Conservation (phyloP, 2,113 vertebrate species). For the Hassar affinis region DNA sequence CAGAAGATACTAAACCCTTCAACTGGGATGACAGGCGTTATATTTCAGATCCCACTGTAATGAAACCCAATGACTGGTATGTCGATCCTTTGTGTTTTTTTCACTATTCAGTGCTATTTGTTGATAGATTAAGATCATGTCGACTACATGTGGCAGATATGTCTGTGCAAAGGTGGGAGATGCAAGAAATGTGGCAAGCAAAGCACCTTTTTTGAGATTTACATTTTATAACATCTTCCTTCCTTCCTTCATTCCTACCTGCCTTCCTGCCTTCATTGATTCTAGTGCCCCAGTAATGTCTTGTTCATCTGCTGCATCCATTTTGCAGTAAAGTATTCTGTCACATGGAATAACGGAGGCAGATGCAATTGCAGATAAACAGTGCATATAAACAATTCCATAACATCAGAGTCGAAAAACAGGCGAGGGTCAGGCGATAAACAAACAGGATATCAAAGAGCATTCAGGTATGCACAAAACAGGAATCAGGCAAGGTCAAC, state of each 20-base stretch:
- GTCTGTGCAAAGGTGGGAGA: not conserved
- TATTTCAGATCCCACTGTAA: conserved; percentile 47
- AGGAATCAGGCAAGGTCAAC: no score
- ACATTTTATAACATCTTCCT: not conserved
- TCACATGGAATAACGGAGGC: no score
- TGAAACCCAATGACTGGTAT: conserved; percentile 54
- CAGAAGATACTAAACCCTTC: conserved; percentile 44
- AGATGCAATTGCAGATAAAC: no score
- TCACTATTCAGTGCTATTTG: not conserved
- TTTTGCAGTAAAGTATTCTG: no score
- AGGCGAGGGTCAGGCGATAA: no score
- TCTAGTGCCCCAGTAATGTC: no score
- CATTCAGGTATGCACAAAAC: no score
- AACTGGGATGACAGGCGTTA: conserved; percentile 50
- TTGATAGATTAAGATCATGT: not conserved
- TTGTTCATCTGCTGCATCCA: no score
- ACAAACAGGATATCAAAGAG: no score
- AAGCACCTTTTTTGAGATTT: not conserved
- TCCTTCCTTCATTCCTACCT: not conserved
- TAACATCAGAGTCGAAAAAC: no score
- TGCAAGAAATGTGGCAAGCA: not conserved
- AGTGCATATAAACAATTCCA: no score
- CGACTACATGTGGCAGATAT: not conserved
- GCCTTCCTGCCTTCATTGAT: no score
- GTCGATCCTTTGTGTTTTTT: not conserved